Evolutionary conservation across 2,113 vertebrate species (phyloP).

Genomic region (Corvus moneduloides): DNA sequence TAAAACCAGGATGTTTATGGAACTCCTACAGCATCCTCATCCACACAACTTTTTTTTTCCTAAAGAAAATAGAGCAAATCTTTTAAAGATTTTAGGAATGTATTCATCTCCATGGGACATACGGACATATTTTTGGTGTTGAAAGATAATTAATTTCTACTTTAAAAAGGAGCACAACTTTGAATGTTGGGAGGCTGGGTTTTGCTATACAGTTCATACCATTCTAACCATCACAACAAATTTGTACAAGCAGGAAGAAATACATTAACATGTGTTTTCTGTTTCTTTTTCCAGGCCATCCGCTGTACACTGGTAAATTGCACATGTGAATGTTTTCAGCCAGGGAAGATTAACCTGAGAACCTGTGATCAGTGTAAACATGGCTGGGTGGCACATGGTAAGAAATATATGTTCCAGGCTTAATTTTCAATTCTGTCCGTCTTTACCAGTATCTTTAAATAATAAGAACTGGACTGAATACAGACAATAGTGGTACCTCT

Average conservation of each 20-base stretch:
- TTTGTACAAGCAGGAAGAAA: neutral
- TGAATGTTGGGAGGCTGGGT: neutral
- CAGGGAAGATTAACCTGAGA: constrained; percentile 97
- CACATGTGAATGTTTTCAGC: constrained; percentile 98
- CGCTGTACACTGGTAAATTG: constrained; percentile 98
- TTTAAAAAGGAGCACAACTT: neutral
- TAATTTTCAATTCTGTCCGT: neutral
- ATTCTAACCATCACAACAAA: neutral
- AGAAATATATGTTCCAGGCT: constrained; percentile 52
- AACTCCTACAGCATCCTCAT: neutral
- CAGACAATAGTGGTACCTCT: neutral
- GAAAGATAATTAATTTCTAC: neutral
- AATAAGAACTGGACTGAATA: neutral
- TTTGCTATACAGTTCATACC: neutral
- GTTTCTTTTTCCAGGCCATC: constrained; percentile 85
- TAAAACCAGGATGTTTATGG: neutral
- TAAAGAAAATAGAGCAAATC: neutral
- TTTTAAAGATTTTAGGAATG: neutral
- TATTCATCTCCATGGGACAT: neutral
- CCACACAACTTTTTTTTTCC: neutral
- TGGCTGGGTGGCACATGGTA: constrained; percentile 98
- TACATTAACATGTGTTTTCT: constrained; percentile 30
- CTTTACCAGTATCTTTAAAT: neutral
- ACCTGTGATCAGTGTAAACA: constrained; percentile 99
- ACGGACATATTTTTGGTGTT: neutral